Conservation (phyloP, 2,888 invertebrate genomes). For the Troides oblongomaculatus region DNA sequence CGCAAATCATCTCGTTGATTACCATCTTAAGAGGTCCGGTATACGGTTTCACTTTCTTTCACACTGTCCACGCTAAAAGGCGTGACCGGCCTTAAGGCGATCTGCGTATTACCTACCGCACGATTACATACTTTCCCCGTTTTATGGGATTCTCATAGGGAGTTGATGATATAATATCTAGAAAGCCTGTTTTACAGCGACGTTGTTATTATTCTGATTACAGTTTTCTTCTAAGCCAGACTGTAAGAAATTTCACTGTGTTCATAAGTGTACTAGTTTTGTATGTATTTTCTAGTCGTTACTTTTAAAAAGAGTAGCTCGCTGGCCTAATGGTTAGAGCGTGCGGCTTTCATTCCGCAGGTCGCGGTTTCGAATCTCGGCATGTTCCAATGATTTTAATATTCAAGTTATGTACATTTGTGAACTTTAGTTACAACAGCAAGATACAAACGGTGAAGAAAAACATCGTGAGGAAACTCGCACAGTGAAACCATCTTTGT, state of each 20-base stretch:
- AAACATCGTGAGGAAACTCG: too few relatives aligned
- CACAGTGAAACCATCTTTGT: too few relatives aligned
- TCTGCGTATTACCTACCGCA: conserved; percentile 50
- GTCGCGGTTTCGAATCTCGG: too few relatives aligned
- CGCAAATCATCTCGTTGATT: not conserved
- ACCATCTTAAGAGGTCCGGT: conserved; percentile 11
- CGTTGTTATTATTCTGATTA: conserved; percentile 38
- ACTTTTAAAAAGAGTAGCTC: too few relatives aligned
- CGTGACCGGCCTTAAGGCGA: conserved; percentile 63
- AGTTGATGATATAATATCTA: conserved; percentile 57
- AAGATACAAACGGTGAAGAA: too few relatives aligned
- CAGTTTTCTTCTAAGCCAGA: conserved; percentile 26
- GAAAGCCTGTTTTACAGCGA: conserved; percentile 46
- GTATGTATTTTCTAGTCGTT: too few relatives aligned
- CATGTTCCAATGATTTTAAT: too few relatives aligned
- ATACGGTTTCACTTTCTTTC: conserved; percentile 68
- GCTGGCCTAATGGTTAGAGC: too few relatives aligned
- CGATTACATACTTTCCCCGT: conserved; percentile 76
- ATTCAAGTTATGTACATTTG: too few relatives aligned
- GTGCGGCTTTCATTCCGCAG: too few relatives aligned
- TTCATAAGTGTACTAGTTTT: not conserved
- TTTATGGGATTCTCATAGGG: conserved; percentile 71
- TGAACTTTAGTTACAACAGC: too few relatives aligned
- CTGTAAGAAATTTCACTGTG: conserved; percentile 6
- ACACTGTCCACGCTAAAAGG: conserved; percentile 48